Evolutionary conservation across 1,140 invertebrate genomes (phyloP).

Genomic region (Megalopta genalis): DNA sequence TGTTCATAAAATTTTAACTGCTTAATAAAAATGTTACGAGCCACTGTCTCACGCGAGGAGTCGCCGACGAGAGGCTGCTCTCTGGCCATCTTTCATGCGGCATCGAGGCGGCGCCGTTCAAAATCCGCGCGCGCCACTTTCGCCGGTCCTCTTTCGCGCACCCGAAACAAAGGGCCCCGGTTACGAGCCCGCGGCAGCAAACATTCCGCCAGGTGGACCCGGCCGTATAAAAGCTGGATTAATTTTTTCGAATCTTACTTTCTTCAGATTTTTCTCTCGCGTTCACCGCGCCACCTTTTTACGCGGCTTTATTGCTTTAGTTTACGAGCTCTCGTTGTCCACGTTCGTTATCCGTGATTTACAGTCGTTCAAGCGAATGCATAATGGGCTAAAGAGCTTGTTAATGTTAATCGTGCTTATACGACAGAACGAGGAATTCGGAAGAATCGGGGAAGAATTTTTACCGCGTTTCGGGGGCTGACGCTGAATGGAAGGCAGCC

Average conservation of each 20-base stretch:
- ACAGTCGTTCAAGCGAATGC: no score
- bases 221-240: no score
- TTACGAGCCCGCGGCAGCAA: no score
- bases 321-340: no score
- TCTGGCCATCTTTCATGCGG: conserved; percentile 23
- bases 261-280: no score
- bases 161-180: background rate
- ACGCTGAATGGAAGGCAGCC: conserved; percentile 58
- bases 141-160: background rate
- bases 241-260: no score
- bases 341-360: no score
- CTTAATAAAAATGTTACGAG: conserved; percentile 71
- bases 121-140: conserved; percentile 36
- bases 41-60: conserved; percentile 55
- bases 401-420: background rate
- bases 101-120: conserved; percentile 33
- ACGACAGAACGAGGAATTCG: background rate
- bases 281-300: no score
- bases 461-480: conserved; percentile 27
- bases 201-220: no score
- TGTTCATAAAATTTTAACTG: conserved; percentile 69
- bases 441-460: background rate
- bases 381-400: no score
- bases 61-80: conserved; percentile 21
- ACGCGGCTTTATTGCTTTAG: no score